Evolutionary conservation across 2,113 vertebrate species (phyloP).

Genomic region (Hydrochoerus hydrochaeris): DNA sequence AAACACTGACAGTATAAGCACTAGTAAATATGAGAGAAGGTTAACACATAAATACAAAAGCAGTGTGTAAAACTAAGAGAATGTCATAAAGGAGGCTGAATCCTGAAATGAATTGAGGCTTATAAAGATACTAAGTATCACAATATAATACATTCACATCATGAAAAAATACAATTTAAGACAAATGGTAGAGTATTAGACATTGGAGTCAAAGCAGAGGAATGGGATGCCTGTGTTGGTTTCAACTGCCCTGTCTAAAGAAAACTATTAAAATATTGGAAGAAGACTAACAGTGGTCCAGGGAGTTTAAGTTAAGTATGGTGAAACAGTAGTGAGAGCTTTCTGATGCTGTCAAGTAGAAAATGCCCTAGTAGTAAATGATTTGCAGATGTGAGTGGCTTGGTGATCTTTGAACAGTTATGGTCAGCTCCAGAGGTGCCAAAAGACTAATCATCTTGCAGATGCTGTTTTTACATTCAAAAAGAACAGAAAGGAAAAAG

Average conservation of each 20-base stretch:
- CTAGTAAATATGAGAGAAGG: background rate
- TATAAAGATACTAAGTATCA: background rate
- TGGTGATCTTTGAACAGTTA: background rate
- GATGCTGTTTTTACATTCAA: background rate
- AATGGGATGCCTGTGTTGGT: background rate
- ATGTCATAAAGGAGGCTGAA: background rate
- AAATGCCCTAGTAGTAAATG: background rate
- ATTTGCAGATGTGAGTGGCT: background rate
- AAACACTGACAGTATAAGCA: background rate
- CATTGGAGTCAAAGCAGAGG: background rate
- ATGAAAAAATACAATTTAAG: background rate
- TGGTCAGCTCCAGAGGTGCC: background rate
- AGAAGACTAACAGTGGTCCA: background rate
- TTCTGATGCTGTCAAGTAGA: background rate
- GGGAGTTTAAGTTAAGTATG: background rate
- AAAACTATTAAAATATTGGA: slow-evolving; percentile 10
- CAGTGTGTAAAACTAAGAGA: background rate
- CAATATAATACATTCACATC: background rate
- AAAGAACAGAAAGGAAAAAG: background rate
- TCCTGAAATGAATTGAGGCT: background rate
- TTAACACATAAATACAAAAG: background rate
- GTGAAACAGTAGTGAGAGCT: background rate
- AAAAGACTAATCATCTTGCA: background rate
- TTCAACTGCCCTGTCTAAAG: background rate
- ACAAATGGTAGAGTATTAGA: background rate